Evolutionary conservation across 1,140 invertebrate species (phyloP), one percentile per base, ranked within the genome.

Genomic region (Psilanteris sp.): DNA sequence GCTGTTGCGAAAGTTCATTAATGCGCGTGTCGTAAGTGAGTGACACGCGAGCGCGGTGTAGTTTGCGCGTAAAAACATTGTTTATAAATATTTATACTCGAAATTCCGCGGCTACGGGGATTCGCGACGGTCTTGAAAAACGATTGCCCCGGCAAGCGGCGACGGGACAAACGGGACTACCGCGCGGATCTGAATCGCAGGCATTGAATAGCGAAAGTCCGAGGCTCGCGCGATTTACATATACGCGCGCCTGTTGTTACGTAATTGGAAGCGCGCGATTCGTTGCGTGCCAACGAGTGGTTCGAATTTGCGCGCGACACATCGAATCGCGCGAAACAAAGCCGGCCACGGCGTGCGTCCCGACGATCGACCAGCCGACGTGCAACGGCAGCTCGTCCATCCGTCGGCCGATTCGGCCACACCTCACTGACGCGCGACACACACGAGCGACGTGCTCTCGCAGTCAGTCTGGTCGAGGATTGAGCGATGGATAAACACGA

Each of bases 401-500:
- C 46, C 14, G 15, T 37, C 48, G 67, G 15, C 37, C 48, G 48
- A 64, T 57, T 66, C 20, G 59, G 52, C 70, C 70, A 59, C 70
- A 73, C 70, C 70, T 73, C 59, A 14, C 29, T 3, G 52, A 57
- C 34, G 36, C 34, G 14, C 55, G 57, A 62, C 46, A 43, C 39
- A 27, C 37, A 1, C 1, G 34, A 13, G 8, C 18, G 8, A 29
- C 37, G 39, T n/a, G 8, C 48, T 20, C 48, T 13, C 57, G 34
- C 24, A 55, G 37, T 36, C 37, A 5, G 20, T 46, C 57, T 48
- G 34, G 55, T 62, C 57, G 36, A 72, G 72, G 67, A 77, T 77
- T 71, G 61, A 67, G 62, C 52, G 74, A 72, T 50, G 67, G 67
- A 77, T 77, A 77, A 67, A 71, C 62, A 77, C 44, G 61, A 18